Conservation (phyloP, 2,113 vertebrate genomes). For the Clarias magur region DNA sequence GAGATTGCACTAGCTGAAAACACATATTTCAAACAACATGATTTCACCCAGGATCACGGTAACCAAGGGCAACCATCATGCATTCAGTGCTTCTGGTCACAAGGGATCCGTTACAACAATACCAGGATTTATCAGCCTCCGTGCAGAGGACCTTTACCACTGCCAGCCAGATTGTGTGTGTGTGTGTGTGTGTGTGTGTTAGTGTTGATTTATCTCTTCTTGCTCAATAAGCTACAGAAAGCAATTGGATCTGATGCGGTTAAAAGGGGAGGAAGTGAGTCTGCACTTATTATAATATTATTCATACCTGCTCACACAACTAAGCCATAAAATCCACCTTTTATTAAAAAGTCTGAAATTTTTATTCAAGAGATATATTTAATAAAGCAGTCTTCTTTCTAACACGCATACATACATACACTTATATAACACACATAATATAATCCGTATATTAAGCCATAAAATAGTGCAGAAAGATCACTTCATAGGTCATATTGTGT, state of each 20-base stretch:
- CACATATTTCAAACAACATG: neutral
- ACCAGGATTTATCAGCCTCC: slow-evolving; percentile 37
- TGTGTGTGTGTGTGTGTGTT: slow-evolving; percentile 13
- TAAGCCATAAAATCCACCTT: neutral
- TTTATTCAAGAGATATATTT: neutral
- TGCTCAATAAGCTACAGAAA: slow-evolving; percentile 11
- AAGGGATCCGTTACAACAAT: slow-evolving; percentile 41
- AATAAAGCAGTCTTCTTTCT: neutral
- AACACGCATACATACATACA: too few relatives aligned
- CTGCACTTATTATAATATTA: neutral
- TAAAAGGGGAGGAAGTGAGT: neutral
- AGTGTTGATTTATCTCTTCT: slow-evolving; percentile 18
- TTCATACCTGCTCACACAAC: neutral
- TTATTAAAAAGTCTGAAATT: neutral
- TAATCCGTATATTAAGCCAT: too few relatives aligned
- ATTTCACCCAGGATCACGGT: neutral
- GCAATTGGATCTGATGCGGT: neutral
- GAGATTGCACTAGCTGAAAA: neutral
- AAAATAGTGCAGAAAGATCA: neutral
- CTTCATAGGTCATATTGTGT: neutral
- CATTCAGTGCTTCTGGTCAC: slow-evolving; percentile 36
- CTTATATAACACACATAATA: too few relatives aligned
- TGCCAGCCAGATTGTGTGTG: neutral
- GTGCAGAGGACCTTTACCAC: slow-evolving; percentile 28
- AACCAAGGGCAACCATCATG: slow-evolving; percentile 43